Base-by-base conservation (phyloP, 2,888 invertebrate species). In the Endomychus coccineus region DNA sequence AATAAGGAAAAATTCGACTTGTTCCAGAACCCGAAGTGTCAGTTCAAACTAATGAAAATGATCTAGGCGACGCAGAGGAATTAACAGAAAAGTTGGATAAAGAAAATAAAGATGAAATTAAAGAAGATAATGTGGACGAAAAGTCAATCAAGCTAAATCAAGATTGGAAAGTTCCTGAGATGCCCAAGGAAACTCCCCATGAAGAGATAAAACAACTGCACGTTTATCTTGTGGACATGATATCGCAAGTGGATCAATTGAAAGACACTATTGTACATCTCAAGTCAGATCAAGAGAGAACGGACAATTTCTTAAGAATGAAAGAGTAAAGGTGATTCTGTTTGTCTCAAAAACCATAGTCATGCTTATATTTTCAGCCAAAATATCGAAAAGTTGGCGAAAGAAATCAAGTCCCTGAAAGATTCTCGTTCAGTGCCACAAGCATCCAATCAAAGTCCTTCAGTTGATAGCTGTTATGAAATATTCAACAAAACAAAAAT, bases 201-300 rank as follows among this genome's bases (percentile, higher is more conserved):
- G 39, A 34, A 9, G 39, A 39, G 16, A 34, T 39, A 9, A 39
- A 30, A 25, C 30, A 39, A 11, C 25, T 39, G 1, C 35, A 39
- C 12, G 31, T 27, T 9, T 21, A 30, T 13, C 28, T 39, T 4
- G 15, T 30, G 12, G 39, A 35, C n/a, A 39, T 39, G 39, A 34
- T 39, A 15, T 17, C 25, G 3, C 31, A 39, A 28, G 31, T 39
- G n/a, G 34, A 35, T 13, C 12, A 12, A 10, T 24, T 34, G 12
- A 39, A 35, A 30, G 21, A 29, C 16, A 38, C 38, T 4, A 38
- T 38, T 10, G 25, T 12, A 2, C 19, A 38, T 13, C 25, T 38
- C 27, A 33, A 38, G 14, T 21, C 16, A 3, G 33, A 38, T 22
- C 38, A 38, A 13, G 16, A 33, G 17, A 38, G n/a, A 13, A 38